phyloP scores from a whole-genome alignment of 2,113 vertebrate species.

The Alligator mississippiensis region DNA sequence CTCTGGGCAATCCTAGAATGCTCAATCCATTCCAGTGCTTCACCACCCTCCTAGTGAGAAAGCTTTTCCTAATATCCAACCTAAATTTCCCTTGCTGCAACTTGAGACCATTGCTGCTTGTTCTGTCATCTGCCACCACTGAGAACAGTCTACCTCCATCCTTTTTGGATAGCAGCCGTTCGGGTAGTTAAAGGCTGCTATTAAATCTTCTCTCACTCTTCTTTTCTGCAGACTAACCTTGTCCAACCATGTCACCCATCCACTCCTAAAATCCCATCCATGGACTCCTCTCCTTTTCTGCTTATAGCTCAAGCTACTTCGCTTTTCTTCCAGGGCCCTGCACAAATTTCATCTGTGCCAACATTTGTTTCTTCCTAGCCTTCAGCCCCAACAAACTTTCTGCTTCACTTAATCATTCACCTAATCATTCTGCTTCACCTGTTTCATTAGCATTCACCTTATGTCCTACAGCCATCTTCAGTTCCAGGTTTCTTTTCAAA shows the following conservation, averaged over 20 bases:
- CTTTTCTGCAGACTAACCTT: too few species aligned
- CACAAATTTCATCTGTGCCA: neutral
- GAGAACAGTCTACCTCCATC: too few species aligned
- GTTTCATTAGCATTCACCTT: neutral
- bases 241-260: neutral
- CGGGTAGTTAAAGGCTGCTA: too few species aligned
- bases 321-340: neutral
- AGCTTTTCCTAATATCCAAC: too few species aligned
- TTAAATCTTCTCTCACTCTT: too few species aligned
- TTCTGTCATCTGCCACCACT: too few species aligned
- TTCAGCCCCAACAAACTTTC: neutral
- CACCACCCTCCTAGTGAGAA: too few species aligned
- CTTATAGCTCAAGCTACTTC: neutral
- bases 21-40: too few species aligned
- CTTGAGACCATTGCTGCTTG: too few species aligned
- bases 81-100: too few species aligned
- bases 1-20: neutral
- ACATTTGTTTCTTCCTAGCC: neutral
- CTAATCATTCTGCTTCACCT: neutral
- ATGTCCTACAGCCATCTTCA: neutral
- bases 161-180: too few species aligned
- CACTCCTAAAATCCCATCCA: neutral
- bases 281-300: neutral
- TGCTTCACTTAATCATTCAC: too few species aligned
- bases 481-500: neutral